A percentile compares a stretch with the other conserved stretches of the same genome.
These are phyloP conservation scores for Nothobranchius furzeri DNA, from an alignment of 2,113 vertebrate genomes.

Conservation along the genomic window DNA sequence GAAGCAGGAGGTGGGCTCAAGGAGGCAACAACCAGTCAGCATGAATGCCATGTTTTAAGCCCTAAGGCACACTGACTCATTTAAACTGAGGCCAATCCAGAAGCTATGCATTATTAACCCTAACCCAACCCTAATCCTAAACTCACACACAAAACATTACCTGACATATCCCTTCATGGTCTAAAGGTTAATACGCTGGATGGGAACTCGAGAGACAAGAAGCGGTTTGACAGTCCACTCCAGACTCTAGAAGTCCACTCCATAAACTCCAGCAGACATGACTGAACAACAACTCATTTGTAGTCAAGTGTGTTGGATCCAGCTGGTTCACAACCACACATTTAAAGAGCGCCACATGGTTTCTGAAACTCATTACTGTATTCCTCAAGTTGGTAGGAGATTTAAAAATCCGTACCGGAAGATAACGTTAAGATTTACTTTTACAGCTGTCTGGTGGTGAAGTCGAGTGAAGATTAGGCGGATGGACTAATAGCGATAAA, in stretches of 20 bases:
- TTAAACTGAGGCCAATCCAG: no score
- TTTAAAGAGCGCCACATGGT: slow-evolving; percentile 26
- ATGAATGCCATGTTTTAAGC: no score
- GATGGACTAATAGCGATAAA: not conserved
- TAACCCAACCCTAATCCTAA: no score
- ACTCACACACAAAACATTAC: no score
- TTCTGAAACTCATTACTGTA: slow-evolving; percentile 14
- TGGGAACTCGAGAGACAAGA: no score
- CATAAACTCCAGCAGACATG: slow-evolving; percentile 28
- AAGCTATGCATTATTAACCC: no score
- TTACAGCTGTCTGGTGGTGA: not conserved
- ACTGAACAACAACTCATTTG: slow-evolving; percentile 44
- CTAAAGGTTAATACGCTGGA: no score
- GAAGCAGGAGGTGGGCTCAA: no score
- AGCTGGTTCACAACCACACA: slow-evolving; percentile 64
- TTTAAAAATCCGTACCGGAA: not conserved
- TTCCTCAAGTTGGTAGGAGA: not conserved
- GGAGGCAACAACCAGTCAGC: no score
- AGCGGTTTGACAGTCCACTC: not conserved
- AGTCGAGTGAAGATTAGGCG: slow-evolving; percentile 8
- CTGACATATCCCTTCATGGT: no score
- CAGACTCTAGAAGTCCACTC: slow-evolving; percentile 29
- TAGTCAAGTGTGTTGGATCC: slow-evolving; percentile 51
- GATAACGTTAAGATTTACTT: not conserved
- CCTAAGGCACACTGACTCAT: no score